Evolutionary conservation across 2,797 vertebrate genomes (phyloP).

Genomic region (Anisognathus igniventris): DNA sequence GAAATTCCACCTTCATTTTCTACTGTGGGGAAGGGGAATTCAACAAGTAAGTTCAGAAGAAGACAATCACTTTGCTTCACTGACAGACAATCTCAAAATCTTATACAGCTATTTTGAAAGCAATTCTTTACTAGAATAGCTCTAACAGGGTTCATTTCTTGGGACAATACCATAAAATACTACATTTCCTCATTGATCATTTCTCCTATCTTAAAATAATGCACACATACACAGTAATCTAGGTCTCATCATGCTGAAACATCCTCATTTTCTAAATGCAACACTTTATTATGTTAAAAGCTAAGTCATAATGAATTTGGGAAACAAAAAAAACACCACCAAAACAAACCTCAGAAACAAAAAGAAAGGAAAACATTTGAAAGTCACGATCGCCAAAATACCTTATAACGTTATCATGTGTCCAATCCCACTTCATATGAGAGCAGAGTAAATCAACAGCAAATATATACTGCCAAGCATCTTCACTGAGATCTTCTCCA

Average conservation of each 20-base stretch:
- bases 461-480: slow-evolving; percentile 86
- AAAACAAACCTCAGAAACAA: background rate
- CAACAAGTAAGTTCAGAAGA: background rate
- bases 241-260: background rate
- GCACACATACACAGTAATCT: background rate
- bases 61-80: background rate
- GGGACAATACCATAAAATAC: background rate
- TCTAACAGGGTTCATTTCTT: background rate
- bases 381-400: slow-evolving; percentile 11
- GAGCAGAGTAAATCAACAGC: slow-evolving; percentile 87
- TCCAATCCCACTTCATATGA: slow-evolving; percentile 90
- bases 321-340: background rate
- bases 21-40: background rate
- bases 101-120: background rate
- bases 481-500: slow-evolving; percentile 83
- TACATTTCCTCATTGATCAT: background rate
- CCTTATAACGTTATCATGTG: slow-evolving; percentile 87
- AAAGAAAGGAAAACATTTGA: background rate
- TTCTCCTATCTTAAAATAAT: background rate
- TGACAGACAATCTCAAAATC: background rate
- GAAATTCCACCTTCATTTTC: background rate
- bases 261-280: background rate
- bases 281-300: background rate
- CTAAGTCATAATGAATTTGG: background rate
- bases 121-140: background rate